A percentile compares a stretch with the other conserved stretches of the same genome.
Conservation (phyloP, 2,888 invertebrate species). For the Melanotus villosus region DNA sequence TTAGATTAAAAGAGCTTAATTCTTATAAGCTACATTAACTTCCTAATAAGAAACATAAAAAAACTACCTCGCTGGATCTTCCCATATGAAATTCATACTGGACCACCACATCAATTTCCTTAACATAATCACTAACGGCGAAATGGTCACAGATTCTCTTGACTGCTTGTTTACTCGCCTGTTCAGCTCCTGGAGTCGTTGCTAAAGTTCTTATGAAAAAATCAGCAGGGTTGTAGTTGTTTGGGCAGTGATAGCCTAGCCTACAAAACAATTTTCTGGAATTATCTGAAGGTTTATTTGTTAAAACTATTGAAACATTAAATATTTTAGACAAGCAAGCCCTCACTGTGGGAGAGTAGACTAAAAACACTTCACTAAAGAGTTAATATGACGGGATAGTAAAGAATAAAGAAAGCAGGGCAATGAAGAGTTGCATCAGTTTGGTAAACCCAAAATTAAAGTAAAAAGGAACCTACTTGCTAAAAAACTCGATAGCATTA, state of each 20-base stretch:
- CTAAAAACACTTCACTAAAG: too few relatives aligned
- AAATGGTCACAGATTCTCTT: conserved; percentile 84
- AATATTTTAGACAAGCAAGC: too few relatives aligned
- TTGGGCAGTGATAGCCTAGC: conserved; percentile 82
- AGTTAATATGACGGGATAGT: too few relatives aligned
- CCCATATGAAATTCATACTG: conserved; percentile 81
- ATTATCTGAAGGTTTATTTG: too few relatives aligned
- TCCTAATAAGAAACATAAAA: not conserved
- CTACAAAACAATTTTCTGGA: too few relatives aligned
- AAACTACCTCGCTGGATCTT: conserved; percentile 69
- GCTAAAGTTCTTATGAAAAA: conserved; percentile 90
- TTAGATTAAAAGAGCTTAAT: conserved; percentile 4
- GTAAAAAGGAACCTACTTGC: conserved; percentile 74
- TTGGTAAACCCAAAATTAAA: too few relatives aligned
- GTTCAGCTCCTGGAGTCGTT: conserved; percentile 82
- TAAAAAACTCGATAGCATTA: conserved; percentile 78
- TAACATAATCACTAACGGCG: conserved; percentile 82
- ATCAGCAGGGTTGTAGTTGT: conserved; percentile 91
- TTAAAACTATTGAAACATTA: conserved; percentile 9
- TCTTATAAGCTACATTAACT: not conserved
- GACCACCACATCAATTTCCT: conserved; percentile 82
- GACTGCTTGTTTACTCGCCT: conserved; percentile 78
- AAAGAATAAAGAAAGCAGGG: too few relatives aligned
- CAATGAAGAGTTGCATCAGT: too few relatives aligned
- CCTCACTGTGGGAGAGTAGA: too few relatives aligned